Base-by-base conservation (phyloP, 2,797 vertebrate species). In the Mus minutoides region DNA sequence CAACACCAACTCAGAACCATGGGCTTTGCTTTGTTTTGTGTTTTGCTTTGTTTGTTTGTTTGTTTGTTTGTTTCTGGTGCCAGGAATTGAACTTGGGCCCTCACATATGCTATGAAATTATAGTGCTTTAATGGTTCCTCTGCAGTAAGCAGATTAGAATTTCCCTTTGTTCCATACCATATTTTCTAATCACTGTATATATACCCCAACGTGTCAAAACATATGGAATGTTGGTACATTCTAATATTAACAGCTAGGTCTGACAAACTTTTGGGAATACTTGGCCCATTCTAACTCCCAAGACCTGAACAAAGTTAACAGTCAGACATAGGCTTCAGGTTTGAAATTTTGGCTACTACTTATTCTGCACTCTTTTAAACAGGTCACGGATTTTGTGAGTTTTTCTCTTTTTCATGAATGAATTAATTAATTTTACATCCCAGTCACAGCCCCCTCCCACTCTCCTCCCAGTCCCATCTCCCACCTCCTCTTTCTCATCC, bases 221-320 rank as follows among this genome's bases (percentile, higher is more conserved):
- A 19, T 2, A 10, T 49, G 58, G 46, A 10, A 76, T 43, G 40
- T 56, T 46, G 29, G 19, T 46, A 67, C 12, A 22, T 7, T 79
- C 40, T 75, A 54, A 60, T 69, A 34, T 71, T 34, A 58, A 67
- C 1, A 56, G 69, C 10, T 26, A 58, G 60, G 3, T 46, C 49
- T 34, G 37, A 13, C 92, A 43, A 85, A 0, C 58, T 76, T 40
- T 34, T 54, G 80, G 21, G 11, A 2, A 29, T 67, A 0, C 56
- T 29, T 76, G 83, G 75, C 78, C 58, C 75, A 46, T 91, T 56
- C 60, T 26, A 62, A 86, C 83, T 94, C 34, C 85, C 88, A 37
- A 92, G 9, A 43, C 43, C 37, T 88, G n/a, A 77, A 26, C 54
- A 64, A 31, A 26, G 69, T n/a, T 1, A 84, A 64, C 46, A 91